A percentile compares a stretch with the other conserved stretches of the same genome.
phyloP scores from a whole-genome alignment of 2,113 vertebrate genomes.

The Pipa parva region DNA sequence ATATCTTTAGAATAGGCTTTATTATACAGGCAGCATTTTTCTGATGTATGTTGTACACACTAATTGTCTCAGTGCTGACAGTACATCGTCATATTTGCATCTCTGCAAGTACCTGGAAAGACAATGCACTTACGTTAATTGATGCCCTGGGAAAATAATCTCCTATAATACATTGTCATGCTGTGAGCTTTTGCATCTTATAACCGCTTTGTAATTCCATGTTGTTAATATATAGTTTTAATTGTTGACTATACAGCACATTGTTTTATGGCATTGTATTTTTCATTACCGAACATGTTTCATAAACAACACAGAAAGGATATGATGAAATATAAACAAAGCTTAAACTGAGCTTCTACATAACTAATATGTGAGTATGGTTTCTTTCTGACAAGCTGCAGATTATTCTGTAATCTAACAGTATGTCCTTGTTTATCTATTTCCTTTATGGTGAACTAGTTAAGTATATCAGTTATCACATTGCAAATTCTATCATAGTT shows the following conservation, averaged over 20 bases:
- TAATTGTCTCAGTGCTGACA: slow-evolving; percentile 40
- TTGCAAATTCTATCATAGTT: no score
- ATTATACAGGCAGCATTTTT: slow-evolving; percentile 34
- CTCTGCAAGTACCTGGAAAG: slow-evolving; percentile 39
- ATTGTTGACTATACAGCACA: slow-evolving; percentile 56
- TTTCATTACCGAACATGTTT: slow-evolving; percentile 53
- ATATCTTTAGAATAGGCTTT: slow-evolving; percentile 1
- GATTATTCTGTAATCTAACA: no score
- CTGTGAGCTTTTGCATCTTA: slow-evolving; percentile 56
- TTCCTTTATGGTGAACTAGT: no score
- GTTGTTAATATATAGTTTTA: slow-evolving; percentile 51
- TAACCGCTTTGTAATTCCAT: slow-evolving; percentile 47
- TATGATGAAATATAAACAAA: slow-evolving; percentile 32
- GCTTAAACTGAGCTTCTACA: no score
- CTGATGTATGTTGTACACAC: slow-evolving; percentile 21
- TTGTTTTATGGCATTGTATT: slow-evolving; percentile 54
- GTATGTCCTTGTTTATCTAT: no score
- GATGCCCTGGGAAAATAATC: slow-evolving; percentile 46
- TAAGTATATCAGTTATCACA: no score
- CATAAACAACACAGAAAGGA: slow-evolving; percentile 47
- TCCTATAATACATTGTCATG: slow-evolving; percentile 52
- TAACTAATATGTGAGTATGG: no score
- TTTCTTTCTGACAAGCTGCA: no score
- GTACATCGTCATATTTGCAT: slow-evolving; percentile 27
- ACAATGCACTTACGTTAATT: slow-evolving; percentile 32